A percentile compares a stretch with the other conserved stretches of the same genome.
phyloP scores from a whole-genome alignment of 2,797 vertebrate species.

The Gallinago solitaria region DNA sequence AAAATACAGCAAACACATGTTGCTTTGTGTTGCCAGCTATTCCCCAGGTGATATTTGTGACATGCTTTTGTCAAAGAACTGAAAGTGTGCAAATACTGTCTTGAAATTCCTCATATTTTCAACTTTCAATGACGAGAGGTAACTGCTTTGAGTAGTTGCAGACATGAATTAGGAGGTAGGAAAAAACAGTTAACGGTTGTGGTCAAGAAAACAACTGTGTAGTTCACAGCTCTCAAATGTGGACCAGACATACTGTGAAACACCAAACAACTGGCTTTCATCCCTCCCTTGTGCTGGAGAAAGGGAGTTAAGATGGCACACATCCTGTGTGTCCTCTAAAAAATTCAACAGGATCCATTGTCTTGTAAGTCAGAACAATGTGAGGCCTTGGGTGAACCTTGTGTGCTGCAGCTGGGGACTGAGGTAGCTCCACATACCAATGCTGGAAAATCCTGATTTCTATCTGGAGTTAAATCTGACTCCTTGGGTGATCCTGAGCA shows the following conservation, averaged over 20 bases:
- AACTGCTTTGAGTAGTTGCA: not conserved
- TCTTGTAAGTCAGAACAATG: not conserved
- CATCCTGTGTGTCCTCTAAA: not conserved
- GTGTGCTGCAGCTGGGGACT: not conserved
- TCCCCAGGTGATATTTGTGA: not conserved
- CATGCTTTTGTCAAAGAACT: not conserved
- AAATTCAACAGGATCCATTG: not conserved
- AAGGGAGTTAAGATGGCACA: accelerated
- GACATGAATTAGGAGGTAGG: not conserved
- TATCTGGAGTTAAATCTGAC: not conserved
- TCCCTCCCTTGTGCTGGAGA: not conserved
- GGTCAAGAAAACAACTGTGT: not conserved
- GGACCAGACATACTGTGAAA: not conserved
- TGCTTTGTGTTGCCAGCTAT: not conserved
- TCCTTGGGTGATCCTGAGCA: not conserved
- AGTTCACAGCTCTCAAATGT: not conserved
- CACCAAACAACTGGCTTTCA: not conserved
- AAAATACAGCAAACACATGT: not conserved
- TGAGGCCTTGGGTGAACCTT: not conserved
- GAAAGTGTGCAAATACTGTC: not conserved
- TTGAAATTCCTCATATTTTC: not conserved
- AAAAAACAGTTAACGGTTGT: not conserved
- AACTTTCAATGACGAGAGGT: not conserved
- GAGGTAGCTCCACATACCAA: not conserved
- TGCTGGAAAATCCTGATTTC: not conserved